These are phyloP conservation scores for Rostratula benghalensis DNA, from an alignment of 2,113 vertebrate species.

Conservation along the genomic window DNA sequence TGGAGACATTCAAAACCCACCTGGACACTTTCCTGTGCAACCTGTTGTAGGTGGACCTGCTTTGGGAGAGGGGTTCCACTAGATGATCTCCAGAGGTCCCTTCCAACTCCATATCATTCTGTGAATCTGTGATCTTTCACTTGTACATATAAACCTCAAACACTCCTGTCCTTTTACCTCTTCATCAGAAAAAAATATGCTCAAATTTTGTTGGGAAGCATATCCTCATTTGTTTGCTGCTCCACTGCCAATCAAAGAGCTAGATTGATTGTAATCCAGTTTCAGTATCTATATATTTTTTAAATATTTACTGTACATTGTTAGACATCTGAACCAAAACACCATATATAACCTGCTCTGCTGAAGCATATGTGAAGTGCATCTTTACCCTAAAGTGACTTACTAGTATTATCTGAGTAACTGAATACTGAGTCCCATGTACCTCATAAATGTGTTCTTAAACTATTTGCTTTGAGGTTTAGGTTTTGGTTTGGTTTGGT, in stretches of 20 bases:
- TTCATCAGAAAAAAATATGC: background rate
- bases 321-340: background rate
- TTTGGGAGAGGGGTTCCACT: too few species aligned
- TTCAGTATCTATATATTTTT: background rate
- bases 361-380: background rate
- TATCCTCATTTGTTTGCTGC: background rate
- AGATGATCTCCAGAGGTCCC: too few species aligned
- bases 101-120: too few species aligned
- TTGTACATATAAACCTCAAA: background rate
- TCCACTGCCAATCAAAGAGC: background rate
- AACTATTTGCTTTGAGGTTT: background rate
- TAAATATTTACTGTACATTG: background rate
- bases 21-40: too few species aligned
- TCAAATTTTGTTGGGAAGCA: background rate
- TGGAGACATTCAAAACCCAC: too few species aligned
- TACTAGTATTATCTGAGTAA: background rate
- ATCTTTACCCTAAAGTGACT: background rate
- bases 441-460: background rate
- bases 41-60: too few species aligned
- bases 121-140: background rate
- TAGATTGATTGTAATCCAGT: background rate
- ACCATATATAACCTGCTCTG: background rate
- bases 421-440: background rate
- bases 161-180: background rate
- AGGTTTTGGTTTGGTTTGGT: background rate